Conservation (phyloP, 2,797 vertebrate genomes). For the Apogon talboti region DNA sequence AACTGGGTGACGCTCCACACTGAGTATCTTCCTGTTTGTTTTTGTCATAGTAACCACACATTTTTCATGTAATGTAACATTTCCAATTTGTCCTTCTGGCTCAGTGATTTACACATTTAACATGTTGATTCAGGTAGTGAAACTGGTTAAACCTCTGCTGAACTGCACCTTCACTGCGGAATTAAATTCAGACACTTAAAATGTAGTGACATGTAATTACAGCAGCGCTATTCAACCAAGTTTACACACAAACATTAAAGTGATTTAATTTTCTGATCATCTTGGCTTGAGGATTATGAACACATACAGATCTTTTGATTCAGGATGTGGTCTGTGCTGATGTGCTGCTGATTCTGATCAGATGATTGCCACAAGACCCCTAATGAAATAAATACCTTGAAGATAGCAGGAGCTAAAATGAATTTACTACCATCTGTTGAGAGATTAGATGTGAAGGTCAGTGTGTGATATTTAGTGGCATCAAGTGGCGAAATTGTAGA, state of each 20-base stretch:
- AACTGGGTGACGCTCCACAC: not conserved
- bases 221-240: not conserved
- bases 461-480: too few species aligned
- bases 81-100: not conserved
- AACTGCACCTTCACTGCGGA: not conserved
- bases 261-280: too few species aligned
- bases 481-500: too few species aligned
- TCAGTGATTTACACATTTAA: not conserved
- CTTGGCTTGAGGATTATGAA: too few species aligned
- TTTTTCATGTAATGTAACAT: constrained; percentile 3
- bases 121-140: not conserved
- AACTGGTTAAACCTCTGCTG: not conserved
- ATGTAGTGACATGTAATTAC: not conserved
- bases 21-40: not conserved
- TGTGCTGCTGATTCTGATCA: too few species aligned
- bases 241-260: not conserved
- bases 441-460: too few species aligned
- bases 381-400: too few species aligned
- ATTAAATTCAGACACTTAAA: constrained; percentile 7
- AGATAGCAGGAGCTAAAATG: too few species aligned
- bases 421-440: too few species aligned
- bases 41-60: constrained; percentile 2
- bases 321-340: too few species aligned
- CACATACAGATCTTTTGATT: too few species aligned
- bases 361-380: too few species aligned